Evolutionary conservation across 2,888 invertebrate genomes (phyloP).

Genomic region (Luffia ferchaultella): DNA sequence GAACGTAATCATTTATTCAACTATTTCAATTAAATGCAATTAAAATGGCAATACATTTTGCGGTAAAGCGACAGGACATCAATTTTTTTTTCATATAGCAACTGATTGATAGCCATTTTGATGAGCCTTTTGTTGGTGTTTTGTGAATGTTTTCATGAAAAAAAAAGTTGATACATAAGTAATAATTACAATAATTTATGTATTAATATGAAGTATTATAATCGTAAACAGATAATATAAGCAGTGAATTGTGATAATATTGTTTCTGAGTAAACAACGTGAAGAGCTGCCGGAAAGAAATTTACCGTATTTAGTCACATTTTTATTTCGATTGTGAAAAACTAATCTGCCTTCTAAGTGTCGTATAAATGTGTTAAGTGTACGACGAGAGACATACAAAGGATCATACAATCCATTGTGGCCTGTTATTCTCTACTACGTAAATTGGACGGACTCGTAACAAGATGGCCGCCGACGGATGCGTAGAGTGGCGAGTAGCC

Average conservation of each 20-base stretch:
- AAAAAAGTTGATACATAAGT: conserved; percentile 22
- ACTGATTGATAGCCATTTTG: conserved; percentile 63
- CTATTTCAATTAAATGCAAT: conserved; percentile 11
- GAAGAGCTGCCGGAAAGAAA: conserved; percentile 2
- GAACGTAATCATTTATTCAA: not conserved
- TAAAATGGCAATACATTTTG: conserved; percentile 47
- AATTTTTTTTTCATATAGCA: conserved; percentile 55
- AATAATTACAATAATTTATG: too few species aligned
- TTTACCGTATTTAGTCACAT: not conserved
- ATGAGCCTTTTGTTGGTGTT: conserved; percentile 66
- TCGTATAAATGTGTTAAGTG: not conserved
- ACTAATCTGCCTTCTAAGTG: not conserved
- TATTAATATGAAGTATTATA: too few species aligned
- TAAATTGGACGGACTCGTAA: conserved; percentile 61
- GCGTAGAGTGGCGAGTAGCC: conserved; percentile 20
- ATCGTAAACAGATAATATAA: too few species aligned
- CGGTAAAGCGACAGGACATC: conserved; percentile 45
- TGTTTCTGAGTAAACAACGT: not conserved
- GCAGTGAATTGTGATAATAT: not conserved
- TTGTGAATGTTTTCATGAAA: conserved; percentile 65
- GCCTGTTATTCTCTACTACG: conserved; percentile 58
- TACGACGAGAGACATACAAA: not conserved
- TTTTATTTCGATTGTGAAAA: not conserved
- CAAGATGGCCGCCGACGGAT: conserved; percentile 64
- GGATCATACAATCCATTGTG: not conserved